These are phyloP conservation scores for Formica aserva DNA, from an alignment of 2,888 invertebrate genomes.

Conservation along the genomic window DNA sequence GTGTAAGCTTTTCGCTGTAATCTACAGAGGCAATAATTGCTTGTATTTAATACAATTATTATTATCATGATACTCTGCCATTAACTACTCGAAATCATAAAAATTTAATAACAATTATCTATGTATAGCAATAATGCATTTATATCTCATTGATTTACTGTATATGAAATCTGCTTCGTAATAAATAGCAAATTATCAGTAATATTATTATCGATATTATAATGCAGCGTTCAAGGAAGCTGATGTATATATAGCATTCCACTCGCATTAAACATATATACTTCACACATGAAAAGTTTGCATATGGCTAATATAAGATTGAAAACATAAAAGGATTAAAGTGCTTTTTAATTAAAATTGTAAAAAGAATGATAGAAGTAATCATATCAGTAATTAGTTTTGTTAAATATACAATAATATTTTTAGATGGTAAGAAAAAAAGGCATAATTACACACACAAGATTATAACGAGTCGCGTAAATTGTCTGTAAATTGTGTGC, in stretches of 20 bases:
- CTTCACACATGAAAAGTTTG: neutral
- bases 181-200: neutral
- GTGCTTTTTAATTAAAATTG: neutral
- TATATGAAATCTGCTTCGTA: neutral
- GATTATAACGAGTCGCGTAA: neutral
- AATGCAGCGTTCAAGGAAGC: neutral
- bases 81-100: neutral
- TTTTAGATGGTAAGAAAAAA: neutral
- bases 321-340: neutral
- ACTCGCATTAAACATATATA: neutral
- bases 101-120: constrained; percentile 32
- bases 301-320: neutral
- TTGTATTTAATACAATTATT: constrained; percentile 23
- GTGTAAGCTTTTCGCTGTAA: neutral
- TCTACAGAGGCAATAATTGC: neutral
- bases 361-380: neutral
- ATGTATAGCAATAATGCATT: neutral
- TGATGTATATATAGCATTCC: neutral
- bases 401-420: neutral
- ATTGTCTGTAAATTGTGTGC: neutral
- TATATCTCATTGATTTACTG: neutral
- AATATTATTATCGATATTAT: neutral
- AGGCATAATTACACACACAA: neutral
- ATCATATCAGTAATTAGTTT: neutral
- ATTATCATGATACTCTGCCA: neutral